Conservation (phyloP, 2,797 vertebrate genomes). For the Amblyopsis hoosieri region DNA sequence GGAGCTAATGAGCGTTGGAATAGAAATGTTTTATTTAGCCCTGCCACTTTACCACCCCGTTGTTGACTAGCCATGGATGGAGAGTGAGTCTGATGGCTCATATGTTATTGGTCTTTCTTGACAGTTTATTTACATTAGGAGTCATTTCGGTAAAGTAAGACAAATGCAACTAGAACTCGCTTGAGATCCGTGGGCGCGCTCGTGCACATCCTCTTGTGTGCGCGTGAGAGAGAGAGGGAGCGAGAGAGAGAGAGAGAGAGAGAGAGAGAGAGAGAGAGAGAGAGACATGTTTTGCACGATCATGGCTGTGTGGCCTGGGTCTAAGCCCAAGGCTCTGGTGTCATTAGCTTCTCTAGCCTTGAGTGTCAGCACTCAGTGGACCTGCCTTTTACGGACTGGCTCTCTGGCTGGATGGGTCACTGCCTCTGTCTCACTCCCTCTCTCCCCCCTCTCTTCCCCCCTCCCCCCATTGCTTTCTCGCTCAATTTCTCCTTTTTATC, state of each 20-base stretch:
- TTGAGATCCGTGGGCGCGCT: constrained; percentile 1
- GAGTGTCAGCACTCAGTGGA: constrained; percentile 41
- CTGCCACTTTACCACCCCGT: constrained; percentile 3
- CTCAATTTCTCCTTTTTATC: no score
- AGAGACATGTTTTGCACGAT: constrained; percentile 6
- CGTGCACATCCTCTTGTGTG: constrained; percentile 3
- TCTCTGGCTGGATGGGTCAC: constrained; percentile 38
- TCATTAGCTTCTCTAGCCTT: constrained; percentile 48
- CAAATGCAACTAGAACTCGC: constrained; percentile 7
- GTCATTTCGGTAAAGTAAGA: constrained; percentile 7
- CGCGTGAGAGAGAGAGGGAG: no score
- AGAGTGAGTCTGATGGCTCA: constrained; percentile 10
- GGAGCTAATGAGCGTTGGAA: constrained; percentile 15
- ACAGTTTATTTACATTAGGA: constrained; percentile 23
- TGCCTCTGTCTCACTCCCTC: constrained; percentile 21
- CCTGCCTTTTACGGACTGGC: constrained; percentile 24
- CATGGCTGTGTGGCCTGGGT: constrained; percentile 25
- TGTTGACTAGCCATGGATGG: constrained; percentile 7
- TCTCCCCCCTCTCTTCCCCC: neutral
- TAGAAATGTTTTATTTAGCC: constrained; percentile 32
- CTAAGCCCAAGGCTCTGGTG: constrained; percentile 36
- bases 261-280: neutral
- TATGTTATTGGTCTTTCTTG: constrained; percentile 9
- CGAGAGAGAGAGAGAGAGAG: no score
- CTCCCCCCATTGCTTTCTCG: no score